phyloP scores from a whole-genome alignment of 1,140 invertebrate genomes.

The Dysdera silvatica region DNA sequence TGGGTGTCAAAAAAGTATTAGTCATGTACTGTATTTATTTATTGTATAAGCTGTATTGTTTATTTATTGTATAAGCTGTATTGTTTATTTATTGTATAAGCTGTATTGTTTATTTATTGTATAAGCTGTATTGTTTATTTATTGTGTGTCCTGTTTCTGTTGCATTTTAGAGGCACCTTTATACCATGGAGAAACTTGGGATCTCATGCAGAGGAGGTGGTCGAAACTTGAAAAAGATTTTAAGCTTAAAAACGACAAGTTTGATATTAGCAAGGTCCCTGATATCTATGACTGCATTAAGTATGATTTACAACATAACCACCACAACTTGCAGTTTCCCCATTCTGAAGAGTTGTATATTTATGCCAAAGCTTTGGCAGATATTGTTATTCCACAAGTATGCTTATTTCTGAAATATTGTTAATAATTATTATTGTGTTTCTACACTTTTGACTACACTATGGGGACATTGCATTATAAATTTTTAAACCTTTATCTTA shows the following conservation, averaged over 20 bases:
- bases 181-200: constrained; percentile 98
- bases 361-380: constrained; percentile 89
- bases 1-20: no score
- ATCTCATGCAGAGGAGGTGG: constrained; percentile 95
- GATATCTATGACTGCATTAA: constrained; percentile 99
- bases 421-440: background rate
- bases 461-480: constrained; percentile 3
- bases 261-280: constrained; percentile 98
- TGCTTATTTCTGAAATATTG: constrained; percentile 10
- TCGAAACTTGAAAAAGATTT: constrained; percentile 99
- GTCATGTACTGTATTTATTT: no score
- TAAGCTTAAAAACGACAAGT: constrained; percentile 76
- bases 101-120: no score
- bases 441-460: background rate
- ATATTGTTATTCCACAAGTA: constrained; percentile 97
- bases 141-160: no score
- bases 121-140: no score
- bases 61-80: no score
- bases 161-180: constrained; percentile 66
- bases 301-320: constrained; percentile 97
- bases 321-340: constrained; percentile 86
- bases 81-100: no score
- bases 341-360: constrained; percentile 90
- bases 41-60: no score
- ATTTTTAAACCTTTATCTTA: no score